Percentiles rank a stretch among this genome's conserved stretches.
These are phyloP conservation scores for Cairina moschata DNA, from an alignment of 2,113 vertebrate species.

Conservation along the genomic window DNA sequence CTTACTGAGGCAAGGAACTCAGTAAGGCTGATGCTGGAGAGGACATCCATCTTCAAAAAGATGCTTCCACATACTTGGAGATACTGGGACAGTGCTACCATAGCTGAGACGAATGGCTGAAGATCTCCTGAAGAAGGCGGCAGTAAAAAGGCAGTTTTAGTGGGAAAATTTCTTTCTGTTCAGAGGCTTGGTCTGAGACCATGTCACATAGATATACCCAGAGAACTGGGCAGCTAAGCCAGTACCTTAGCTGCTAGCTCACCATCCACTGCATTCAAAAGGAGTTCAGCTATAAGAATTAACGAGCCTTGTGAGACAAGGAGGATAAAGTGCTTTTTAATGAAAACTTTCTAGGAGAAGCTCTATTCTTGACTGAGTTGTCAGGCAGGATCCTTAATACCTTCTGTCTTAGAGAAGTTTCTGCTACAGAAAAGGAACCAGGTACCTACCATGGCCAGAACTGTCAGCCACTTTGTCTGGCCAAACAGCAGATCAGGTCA, in stretches of 20 bases:
- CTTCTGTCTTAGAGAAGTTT: neutral
- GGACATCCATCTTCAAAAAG: neutral
- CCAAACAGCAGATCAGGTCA: neutral
- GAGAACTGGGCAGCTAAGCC: neutral
- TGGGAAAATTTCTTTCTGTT: neutral
- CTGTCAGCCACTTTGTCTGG: neutral
- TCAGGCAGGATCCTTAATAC: neutral
- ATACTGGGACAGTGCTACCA: neutral
- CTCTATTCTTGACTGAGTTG: neutral
- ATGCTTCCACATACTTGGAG: neutral
- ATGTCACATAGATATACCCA: neutral
- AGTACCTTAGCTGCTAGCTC: neutral
- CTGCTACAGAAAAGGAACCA: neutral
- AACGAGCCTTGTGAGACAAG: neutral
- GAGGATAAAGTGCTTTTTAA: neutral
- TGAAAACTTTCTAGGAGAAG: neutral
- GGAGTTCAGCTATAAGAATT: neutral
- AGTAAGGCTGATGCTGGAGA: neutral
- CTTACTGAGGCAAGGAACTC: neutral
- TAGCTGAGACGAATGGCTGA: neutral
- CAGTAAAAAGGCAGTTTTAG: neutral
- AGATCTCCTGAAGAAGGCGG: neutral
- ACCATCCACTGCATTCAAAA: neutral
- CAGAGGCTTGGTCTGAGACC: neutral
- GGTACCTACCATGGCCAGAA: neutral